Base-by-base conservation (phyloP, 2,797 vertebrate species). In the Pagetopsis macropterus region DNA sequence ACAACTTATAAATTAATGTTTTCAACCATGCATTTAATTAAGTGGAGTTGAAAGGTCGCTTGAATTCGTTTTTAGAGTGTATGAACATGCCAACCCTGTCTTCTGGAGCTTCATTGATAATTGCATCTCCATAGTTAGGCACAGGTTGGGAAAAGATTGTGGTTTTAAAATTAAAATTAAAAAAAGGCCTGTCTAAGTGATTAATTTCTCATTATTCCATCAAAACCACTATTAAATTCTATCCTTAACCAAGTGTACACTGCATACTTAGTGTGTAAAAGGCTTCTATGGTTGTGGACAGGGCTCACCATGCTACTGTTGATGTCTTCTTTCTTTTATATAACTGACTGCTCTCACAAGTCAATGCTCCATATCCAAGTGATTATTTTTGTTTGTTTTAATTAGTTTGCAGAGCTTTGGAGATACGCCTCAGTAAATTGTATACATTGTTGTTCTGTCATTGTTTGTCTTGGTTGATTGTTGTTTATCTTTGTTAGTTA, bases 381-480 rank as follows among this genome's bases (percentile, higher is more conserved):
- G 52, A 52, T 49, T 31, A 17, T 9, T 37, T 37, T 8, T 40
- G 48, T n/a, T n/a, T 55, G 48, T 60, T 68, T 58, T 21, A 41
- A 51, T 63, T 43, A 43, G 21, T 43, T 49, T 16, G 19, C 21
- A 19, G 51, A 68, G 59, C 37, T 51, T 68, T 76, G 17, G 21
- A 54, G 9, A 21, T 19, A 2, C 0, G 16, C 58, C 48, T 59
- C 27, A 40, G 15, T 52, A 57, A 76, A 68, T 55, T 11, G 31
- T 40, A 13, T 17, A 19, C 17, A 33, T 3, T 66, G 66, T 45
- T 72, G 58, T 62, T 72, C 49, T 58, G 57, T 56, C 56, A 56
- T 56, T 67, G 61, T 81, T 88, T 84, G 73, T 66, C 58, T 74
- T 50, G 72, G 71, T 52, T 78, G 72, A 85, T 81, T 78, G 51